Conservation (phyloP, 2,797 vertebrate genomes). For the Gouania willdenowi region DNA sequence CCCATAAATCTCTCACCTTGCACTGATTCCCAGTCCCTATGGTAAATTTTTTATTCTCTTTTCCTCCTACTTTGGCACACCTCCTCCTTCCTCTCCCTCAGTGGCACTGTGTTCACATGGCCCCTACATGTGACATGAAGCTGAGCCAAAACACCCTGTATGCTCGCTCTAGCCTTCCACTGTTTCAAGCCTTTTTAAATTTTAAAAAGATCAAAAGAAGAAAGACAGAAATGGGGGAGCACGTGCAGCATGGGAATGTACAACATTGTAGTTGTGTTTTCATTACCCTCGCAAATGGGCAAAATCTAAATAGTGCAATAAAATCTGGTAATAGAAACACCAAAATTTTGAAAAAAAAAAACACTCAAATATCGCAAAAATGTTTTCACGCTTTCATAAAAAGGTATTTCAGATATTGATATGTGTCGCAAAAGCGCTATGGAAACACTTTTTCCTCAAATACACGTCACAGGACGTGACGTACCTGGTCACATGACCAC, state of each 20-base stretch:
- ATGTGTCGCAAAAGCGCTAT: no score
- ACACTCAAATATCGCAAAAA: no score
- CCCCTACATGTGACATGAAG: constrained; percentile 74
- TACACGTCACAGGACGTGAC: no score
- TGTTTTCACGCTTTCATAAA: no score
- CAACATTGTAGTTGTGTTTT: no score
- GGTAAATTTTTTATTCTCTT: constrained; percentile 24
- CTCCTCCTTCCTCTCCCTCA: constrained; percentile 15
- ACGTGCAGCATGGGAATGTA: constrained; percentile 63
- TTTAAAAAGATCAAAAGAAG: constrained; percentile 75
- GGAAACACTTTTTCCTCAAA: no score
- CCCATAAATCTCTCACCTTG: constrained; percentile 1
- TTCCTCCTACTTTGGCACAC: constrained; percentile 11
- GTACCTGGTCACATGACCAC: no score
- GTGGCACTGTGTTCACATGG: constrained; percentile 75
- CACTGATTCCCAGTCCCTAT: constrained; percentile 20
- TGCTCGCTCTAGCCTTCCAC: constrained; percentile 68
- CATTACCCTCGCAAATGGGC: no score
- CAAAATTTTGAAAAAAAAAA: no score
- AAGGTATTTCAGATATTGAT: no score
- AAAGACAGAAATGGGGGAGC: constrained; percentile 36
- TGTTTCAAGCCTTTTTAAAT: constrained; percentile 76
- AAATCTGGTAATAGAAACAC: no score
- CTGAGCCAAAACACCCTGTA: constrained; percentile 77
- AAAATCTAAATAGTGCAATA: no score